Conservation (phyloP, 2,888 invertebrate species). For the Gasteruption jaculator region DNA sequence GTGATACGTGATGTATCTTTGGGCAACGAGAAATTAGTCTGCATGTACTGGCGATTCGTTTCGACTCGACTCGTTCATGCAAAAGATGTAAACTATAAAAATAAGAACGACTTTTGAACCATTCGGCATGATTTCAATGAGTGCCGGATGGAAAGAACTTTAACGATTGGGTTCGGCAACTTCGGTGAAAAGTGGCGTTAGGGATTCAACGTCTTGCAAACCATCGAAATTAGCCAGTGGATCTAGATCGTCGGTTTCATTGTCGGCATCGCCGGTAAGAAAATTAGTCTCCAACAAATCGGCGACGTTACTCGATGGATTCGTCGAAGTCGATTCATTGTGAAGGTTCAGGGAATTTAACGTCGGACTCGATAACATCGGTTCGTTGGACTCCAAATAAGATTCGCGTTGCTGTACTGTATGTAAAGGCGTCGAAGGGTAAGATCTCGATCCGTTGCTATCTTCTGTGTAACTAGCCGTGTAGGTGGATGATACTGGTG, state of each 20-base stretch:
- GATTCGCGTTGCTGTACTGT: conserved; percentile 33
- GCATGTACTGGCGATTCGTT: too few relatives aligned
- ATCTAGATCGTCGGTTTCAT: conserved; percentile 41
- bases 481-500: conserved; percentile 31
- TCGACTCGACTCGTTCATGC: too few relatives aligned
- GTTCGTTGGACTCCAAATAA: conserved; percentile 44
- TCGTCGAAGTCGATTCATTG: conserved; percentile 27
- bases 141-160: too few relatives aligned
- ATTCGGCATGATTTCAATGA: too few relatives aligned
- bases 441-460: conserved; percentile 61
- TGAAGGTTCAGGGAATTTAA: conserved; percentile 42
- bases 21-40: too few relatives aligned
- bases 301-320: conserved; percentile 42
- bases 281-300: conserved; percentile 43
- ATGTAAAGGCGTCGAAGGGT: conserved; percentile 69
- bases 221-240: conserved; percentile 46
- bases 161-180: conserved; percentile 47
- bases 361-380: conserved; percentile 47
- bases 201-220: conserved; percentile 44
- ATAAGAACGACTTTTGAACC: too few relatives aligned
- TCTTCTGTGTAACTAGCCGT: conserved; percentile 39
- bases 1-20: too few relatives aligned
- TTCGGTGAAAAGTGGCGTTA: conserved; percentile 48
- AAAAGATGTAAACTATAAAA: too few relatives aligned
- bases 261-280: conserved; percentile 35